Evolutionary conservation across 2,113 vertebrate genomes (phyloP), one percentile per base, ranked within the genome.

Genomic region (Nanorana parkeri): DNA sequence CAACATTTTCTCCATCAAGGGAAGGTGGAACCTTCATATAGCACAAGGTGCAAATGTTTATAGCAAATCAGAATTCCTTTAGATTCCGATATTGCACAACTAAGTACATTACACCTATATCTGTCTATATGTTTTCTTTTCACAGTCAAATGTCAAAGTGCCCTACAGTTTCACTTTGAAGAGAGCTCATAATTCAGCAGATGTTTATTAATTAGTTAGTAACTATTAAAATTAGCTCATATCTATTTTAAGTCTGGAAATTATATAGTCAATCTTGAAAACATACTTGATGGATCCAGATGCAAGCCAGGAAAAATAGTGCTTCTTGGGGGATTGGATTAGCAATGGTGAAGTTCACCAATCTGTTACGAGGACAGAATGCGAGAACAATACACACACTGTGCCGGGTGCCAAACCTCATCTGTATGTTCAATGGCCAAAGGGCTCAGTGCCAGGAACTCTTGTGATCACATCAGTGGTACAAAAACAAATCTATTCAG

Each of bases 311-410:
- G 16, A 58, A 84, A 72, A 67, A 80, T 78, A 86, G 66, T 47
- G 58, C 47, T 77, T 89, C 55, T 0, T 2, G 88, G 83, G 32
- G 84, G 86, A 88, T 85, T 19, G 28, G 80, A 28, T 55, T 79
- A 85, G 28, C 84, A 87, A 88, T 1, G 55, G 80, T 61, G 15
- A 64, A 66, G 55, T 86, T 69, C 71, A 69, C 79, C 78, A 80
- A 64, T 32, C 28, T 68, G 54, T 0, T 0, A 83, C 60, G 69
- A 77, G 75, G 84, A 61, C 61, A 3, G 66, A 41, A 63, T 72
- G 23, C 1, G 17, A 74, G 56, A 21, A 90, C 86, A 92, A 84
- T 84, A 80, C 86, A 80, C 0, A 20, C 69, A 23, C 83, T 84
- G 83, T 80, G 86, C 85, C 7, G 68, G 72, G 55, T 85, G 75